phyloP scores from a whole-genome alignment of 2,113 vertebrate species.

The Megaptera novaeangliae region DNA sequence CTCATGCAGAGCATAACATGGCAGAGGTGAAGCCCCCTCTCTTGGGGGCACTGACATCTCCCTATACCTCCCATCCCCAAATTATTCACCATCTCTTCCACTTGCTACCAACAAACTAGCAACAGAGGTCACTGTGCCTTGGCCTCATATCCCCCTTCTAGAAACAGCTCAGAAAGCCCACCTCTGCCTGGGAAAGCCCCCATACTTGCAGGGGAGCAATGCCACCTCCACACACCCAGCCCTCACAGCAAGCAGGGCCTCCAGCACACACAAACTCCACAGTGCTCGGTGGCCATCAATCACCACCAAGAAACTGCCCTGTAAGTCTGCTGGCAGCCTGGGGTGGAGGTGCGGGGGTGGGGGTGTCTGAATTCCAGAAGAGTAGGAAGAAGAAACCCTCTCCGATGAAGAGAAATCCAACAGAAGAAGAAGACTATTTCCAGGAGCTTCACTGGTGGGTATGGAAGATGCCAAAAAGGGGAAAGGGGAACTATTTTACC shows the following conservation, averaged over 20 bases:
- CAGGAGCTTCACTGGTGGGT: neutral
- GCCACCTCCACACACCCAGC: rapidly evolving
- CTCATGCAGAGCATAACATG: rapidly evolving
- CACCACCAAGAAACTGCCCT: neutral
- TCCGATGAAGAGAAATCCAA: neutral
- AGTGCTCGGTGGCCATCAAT: rapidly evolving
- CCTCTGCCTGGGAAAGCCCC: neutral
- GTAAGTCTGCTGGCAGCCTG: neutral
- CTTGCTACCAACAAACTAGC: neutral
- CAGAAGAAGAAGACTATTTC: neutral
- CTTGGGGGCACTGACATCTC: neutral
- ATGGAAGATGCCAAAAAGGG: neutral
- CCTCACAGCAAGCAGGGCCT: neutral
- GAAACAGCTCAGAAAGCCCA: neutral
- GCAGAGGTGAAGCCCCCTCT: neutral
- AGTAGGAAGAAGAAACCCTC: neutral
- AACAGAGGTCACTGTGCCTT: neutral
- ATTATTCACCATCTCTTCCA: neutral
- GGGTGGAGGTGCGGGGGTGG: too few species aligned
- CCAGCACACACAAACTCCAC: neutral
- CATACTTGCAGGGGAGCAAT: too few species aligned
- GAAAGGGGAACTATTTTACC: neutral
- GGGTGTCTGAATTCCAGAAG: neutral
- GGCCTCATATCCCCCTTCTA: rapidly evolving
- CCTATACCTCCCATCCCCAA: rapidly evolving